Base-by-base conservation (phyloP, 2,888 invertebrate genomes). In the Orgyia antiqua region DNA sequence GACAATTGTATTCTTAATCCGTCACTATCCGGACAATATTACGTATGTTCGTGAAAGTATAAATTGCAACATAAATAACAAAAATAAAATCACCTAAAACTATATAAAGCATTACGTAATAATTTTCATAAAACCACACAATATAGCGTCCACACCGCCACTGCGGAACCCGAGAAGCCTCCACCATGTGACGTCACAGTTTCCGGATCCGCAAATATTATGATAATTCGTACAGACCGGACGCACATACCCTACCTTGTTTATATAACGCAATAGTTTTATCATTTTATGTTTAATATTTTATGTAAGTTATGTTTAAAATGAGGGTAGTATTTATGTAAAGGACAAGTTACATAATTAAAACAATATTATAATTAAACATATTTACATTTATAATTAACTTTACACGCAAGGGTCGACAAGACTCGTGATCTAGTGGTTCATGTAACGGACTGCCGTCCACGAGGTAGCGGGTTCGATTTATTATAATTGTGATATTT, bases 191-290 rank as follows among this genome's bases (percentile, higher is more conserved):
- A 46, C 56, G 58, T 56, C 56, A 45, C 37, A 37, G 45, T 39
- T 50, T 59, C 59, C 59, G 46, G 46, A 45, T 52, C 53, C 59
- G 59, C 51, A 56, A 59, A 59, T 52, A 52, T 52, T 59, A 59
- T 59, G 59, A 59, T 59, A 59, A 59, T 59, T 58, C 44, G 40
- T 38, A 24, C 40, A 33, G 49, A 41, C 49, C 52, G 49, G 52
- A 47, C 40, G 47, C 28, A 33, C n/a, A n/a, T 18, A 23, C 36
- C 26, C 34, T 30, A 39, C 45, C 45, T 45, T 15, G 4, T 53
- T 45, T 52, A 52, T 47, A 42, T 38, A 43, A 26, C 13, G 37
- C 39, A 36, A 42, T 51, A 52, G 49, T 52, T 52, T 49, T 42
- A 49, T 51, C 39, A 51, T 46, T 44, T 49, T 46, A 41, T 48